Evolutionary conservation across 2,113 vertebrate genomes (phyloP), one percentile per base, ranked within the genome.

Genomic region (Psophia crepitans): DNA sequence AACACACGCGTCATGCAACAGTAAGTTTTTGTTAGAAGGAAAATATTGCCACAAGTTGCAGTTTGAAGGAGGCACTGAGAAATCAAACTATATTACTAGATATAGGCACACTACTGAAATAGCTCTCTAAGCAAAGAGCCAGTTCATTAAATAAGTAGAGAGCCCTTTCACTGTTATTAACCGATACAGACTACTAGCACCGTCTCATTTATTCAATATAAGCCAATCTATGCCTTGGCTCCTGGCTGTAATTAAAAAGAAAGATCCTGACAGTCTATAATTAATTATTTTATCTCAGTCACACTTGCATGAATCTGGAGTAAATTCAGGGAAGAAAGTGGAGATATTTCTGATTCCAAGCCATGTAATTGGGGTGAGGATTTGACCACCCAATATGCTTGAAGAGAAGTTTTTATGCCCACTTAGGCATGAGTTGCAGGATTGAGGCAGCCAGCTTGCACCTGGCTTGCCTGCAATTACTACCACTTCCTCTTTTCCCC

Each of bases 201-300:
- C 1, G 73, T 32, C 68, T 92, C 43, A 35, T 75, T 93, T 83
- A 49, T 76, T 43, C 82, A 77, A 4, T 14, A 8, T 9, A 19
- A 84, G 60, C 64, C 61, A 93, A 66, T 4, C 51, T 70, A 19
- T 37, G 56, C 26, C 63, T 84, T 3, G 2, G 68, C 43, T 84
- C 7, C 33, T 32, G 49, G 12, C 19, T 53, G 30, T 35, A 78
- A 44, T 8, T 14, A 39, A 56, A 89, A 70, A 81, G 23, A 85
- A 64, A 68, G 27, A 63, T 17, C 33, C 18, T 65, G 75, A 37
- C 13, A 81, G 32, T 43, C 43, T 48, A 22, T 3, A 71, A 39
- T 78, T 80, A 86, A 93, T 57, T 90, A 87, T 87, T 93, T 95
- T 84, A 84, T 89, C 77, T 84, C 86, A 90, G 80, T 75, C 89